These are phyloP conservation scores for Hyperoplus lanceolatus DNA, from an alignment of 2,797 vertebrate species.

Conservation along the genomic window DNA sequence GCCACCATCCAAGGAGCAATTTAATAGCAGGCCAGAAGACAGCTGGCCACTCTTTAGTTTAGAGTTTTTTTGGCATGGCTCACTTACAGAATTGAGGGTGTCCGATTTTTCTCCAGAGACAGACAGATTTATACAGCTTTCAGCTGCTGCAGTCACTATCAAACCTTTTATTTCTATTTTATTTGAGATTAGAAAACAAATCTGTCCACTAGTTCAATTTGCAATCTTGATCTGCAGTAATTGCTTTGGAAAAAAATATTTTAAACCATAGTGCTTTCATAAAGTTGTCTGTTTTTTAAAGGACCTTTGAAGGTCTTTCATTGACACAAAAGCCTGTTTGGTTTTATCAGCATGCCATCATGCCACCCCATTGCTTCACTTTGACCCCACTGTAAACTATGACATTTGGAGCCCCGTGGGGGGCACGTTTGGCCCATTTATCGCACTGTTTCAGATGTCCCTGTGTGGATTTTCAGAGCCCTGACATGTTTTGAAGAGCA, in stretches of 20 bases:
- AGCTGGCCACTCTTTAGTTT: slow-evolving; percentile 90
- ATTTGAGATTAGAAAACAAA: slow-evolving; percentile 65
- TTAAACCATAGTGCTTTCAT: slow-evolving; percentile 48
- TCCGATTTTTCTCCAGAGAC: slow-evolving; percentile 87
- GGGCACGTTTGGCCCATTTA: slow-evolving; percentile 83
- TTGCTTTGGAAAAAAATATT: slow-evolving; percentile 41
- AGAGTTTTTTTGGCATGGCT: slow-evolving; percentile 89
- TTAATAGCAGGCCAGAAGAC: slow-evolving; percentile 89
- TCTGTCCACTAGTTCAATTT: slow-evolving; percentile 42
- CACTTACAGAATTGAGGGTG: slow-evolving; percentile 87
- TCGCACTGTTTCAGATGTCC: slow-evolving; percentile 84
- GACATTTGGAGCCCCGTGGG: slow-evolving; percentile 84
- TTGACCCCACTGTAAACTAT: slow-evolving; percentile 87
- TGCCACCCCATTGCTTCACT: slow-evolving; percentile 83
- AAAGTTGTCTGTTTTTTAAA: slow-evolving; percentile 60
- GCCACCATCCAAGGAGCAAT: slow-evolving; percentile 89
- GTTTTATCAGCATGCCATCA: slow-evolving; percentile 83
- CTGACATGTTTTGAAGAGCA: slow-evolving; percentile 75
- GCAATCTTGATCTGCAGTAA: slow-evolving; percentile 41
- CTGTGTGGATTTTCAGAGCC: slow-evolving; percentile 79
- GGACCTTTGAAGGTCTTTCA: slow-evolving; percentile 85
- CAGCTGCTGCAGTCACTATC: slow-evolving; percentile 84
- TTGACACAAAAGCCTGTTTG: slow-evolving; percentile 85
- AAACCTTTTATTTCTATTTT: slow-evolving; percentile 77
- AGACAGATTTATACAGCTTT: slow-evolving; percentile 85